Base-by-base conservation (phyloP, 2,797 vertebrate species). In the Capromys pilorides region DNA sequence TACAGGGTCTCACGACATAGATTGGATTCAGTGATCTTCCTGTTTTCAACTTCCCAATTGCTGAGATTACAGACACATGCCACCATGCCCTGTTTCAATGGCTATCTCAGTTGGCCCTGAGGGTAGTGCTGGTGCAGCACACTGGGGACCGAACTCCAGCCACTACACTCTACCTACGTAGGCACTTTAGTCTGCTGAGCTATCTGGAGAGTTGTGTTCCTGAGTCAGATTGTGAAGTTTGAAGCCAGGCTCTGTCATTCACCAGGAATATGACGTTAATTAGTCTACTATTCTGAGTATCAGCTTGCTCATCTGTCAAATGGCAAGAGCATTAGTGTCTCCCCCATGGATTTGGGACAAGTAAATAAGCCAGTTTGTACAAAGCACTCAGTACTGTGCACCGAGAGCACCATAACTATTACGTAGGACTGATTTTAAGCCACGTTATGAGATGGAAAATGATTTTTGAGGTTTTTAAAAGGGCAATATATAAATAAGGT, bases 221-320 rank as follows among this genome's bases (percentile, higher is more conserved):
- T 18, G 54, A 83, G 49, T 83, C 13, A 36, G 12, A 28, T 18
- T 7, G 26, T 19, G 1, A 31, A 57, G 28, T 21, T 16, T n/a
- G 61, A 93, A 81, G 49, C 19, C 64, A 33, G 86, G 8, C 71
- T 66, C 16, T 82, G 57, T 8, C 19, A 2, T 26, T 77, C 11
- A 36, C 12, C 45, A n/a, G 41, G 61, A 41, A 24, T 31, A 39
- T 93, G 80, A 62, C 64, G 11, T 88, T 33, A 81, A 57, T 75
- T 39, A 11, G 26, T 31, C 66, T 91, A 12, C 57, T 28, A 66
- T 39, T 92, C 66, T 2, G 39, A 93, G 66, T 71, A 87, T 94
- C 82, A 51, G 31, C 83, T 86, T 80, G 41, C 88, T 80, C 62
- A 41, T 88, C 79, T 92, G 82, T 61, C 79, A 92, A 75, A 66